These are phyloP conservation scores for Dione juno DNA, from an alignment of 2,888 invertebrate genomes.

Conservation along the genomic window DNA sequence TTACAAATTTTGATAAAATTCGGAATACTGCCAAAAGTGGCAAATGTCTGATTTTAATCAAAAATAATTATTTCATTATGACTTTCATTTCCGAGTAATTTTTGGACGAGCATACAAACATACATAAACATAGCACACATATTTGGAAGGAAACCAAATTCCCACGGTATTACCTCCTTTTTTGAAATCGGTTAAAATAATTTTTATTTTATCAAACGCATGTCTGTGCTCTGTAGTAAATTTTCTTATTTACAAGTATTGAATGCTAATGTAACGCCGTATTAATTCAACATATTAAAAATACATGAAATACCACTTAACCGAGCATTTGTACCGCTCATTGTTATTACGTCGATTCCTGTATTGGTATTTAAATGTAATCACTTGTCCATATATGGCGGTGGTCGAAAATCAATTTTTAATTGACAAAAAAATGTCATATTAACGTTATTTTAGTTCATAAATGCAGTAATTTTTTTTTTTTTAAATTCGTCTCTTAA, in stretches of 20 bases:
- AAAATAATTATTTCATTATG: no score
- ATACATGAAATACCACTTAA: constrained; percentile 19
- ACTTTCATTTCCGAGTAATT: no score
- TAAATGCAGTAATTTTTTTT: no score
- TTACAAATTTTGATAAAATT: no score
- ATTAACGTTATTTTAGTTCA: background rate
- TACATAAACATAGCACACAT: background rate
- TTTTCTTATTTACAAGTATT: background rate
- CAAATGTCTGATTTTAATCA: no score
- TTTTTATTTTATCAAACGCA: no score
- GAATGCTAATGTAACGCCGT: constrained; percentile 5
- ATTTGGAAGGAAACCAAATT: no score
- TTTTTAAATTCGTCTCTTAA: no score
- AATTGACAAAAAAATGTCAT: background rate
- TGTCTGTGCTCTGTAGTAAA: background rate
- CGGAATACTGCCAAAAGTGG: no score
- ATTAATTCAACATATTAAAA: constrained; percentile 13
- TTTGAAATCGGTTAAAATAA: no score
- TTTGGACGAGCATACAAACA: no score
- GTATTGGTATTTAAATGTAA: background rate
- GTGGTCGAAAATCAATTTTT: background rate
- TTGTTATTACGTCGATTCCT: background rate
- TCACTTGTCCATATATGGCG: background rate
- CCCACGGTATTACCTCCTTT: no score
- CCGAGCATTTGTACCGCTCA: background rate